Evolutionary conservation across 2,797 vertebrate species (phyloP).

Genomic region (Epinephelus coioides): DNA sequence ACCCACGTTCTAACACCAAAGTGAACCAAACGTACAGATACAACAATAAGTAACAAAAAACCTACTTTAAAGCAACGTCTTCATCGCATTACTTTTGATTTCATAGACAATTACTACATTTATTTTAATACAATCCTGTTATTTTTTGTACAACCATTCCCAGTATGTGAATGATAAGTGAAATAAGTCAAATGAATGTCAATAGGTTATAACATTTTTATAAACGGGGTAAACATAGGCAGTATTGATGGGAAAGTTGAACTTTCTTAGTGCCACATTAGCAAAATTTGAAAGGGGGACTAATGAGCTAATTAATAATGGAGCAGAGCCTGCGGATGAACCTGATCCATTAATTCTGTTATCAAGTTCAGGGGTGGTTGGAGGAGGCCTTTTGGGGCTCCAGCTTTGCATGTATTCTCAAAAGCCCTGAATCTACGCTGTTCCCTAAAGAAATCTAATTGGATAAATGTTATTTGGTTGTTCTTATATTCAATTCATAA

Average conservation of each 20-base stretch:
- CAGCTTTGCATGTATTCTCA: no score
- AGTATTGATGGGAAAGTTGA: no score
- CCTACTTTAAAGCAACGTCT: not conserved
- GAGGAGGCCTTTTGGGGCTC: no score
- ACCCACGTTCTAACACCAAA: not conserved
- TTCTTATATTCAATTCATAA: no score
- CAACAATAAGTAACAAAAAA: not conserved
- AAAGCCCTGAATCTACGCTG: no score
- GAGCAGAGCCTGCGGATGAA: not conserved
- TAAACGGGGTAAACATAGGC: not conserved
- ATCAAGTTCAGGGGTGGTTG: no score
- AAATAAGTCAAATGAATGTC: not conserved
- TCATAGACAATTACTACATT: no score
- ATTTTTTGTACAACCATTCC: not conserved
- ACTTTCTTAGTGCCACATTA: not conserved
- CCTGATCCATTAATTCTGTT: no score
- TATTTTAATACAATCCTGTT: not conserved
- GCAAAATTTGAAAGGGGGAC: not conserved
- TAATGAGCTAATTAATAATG: not conserved
- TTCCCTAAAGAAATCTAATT: no score
- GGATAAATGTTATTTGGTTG: no score
- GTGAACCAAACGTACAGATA: not conserved
- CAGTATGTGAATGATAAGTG: not conserved
- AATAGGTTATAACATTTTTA: not conserved
- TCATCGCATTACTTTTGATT: not conserved